Conservation (phyloP, 1,140 invertebrate species). For the Parasteatoda tepidariorum region DNA sequence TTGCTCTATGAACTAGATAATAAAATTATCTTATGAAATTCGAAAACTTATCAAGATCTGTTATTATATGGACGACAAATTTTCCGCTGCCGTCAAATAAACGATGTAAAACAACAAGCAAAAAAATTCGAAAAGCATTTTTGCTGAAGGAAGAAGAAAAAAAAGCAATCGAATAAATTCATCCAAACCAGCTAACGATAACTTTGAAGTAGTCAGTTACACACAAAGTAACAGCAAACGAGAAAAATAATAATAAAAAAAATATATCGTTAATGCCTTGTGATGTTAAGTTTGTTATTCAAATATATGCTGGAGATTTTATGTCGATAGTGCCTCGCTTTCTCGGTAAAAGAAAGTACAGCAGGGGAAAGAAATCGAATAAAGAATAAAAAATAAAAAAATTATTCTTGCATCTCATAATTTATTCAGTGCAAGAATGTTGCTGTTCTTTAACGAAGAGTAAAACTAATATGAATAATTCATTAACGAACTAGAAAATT, state of each 20-base stretch:
- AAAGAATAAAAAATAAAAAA: constrained; percentile 2
- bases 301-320: constrained; percentile 52
- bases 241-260: too few species aligned
- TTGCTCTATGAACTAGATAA: too few species aligned
- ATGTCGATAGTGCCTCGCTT: constrained; percentile 38
- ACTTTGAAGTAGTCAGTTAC: not conserved
- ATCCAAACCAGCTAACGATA: not conserved
- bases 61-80: too few species aligned
- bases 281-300: constrained; percentile 44
- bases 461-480: constrained; percentile 52
- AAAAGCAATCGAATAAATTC: not conserved
- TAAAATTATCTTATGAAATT: too few species aligned
- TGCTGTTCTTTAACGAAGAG: not conserved
- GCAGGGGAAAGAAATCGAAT: not conserved
- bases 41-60: too few species aligned
- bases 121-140: too few species aligned
- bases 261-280: too few species aligned
- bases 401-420: constrained; percentile 8
- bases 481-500: constrained; percentile 59
- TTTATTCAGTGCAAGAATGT: constrained; percentile 46
- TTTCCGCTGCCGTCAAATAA: too few species aligned
- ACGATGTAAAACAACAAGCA: too few species aligned
- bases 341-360: not conserved
- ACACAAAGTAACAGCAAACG: too few species aligned
- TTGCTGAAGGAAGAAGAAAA: too few species aligned